Evolutionary conservation across 2,113 vertebrate species (phyloP).

Genomic region (Ibidorhyncha struthersii): DNA sequence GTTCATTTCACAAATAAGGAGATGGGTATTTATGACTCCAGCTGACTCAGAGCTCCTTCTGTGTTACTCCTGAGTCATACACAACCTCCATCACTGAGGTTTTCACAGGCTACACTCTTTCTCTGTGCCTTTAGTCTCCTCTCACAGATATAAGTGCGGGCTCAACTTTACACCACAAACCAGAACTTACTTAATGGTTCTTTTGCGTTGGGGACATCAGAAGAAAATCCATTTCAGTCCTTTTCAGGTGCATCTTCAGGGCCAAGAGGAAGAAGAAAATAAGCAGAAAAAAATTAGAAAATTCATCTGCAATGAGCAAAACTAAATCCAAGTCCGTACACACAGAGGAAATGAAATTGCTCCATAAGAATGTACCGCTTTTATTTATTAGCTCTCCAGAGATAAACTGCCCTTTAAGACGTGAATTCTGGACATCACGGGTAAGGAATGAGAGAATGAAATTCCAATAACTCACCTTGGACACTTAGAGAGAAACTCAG

Average conservation of each 20-base stretch:
- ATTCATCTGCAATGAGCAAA: not conserved
- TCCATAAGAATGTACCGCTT: not conserved
- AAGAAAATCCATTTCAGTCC: not conserved
- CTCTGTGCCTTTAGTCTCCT: not conserved
- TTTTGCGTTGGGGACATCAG: not conserved
- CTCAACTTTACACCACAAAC: not conserved
- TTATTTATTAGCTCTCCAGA: not conserved
- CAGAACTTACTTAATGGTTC: not conserved
- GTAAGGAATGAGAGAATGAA: not conserved
- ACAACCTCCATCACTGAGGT: not conserved
- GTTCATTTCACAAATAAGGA: not conserved
- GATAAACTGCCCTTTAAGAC: not conserved
- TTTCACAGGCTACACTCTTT: not conserved
- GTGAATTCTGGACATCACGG: accelerated
- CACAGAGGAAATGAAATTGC: not conserved
- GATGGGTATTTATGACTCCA: not conserved
- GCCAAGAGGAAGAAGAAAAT: not conserved
- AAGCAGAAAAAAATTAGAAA: not conserved
- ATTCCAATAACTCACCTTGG: not conserved
- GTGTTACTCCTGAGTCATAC: not conserved
- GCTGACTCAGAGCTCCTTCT: not conserved
- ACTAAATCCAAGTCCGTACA: not conserved
- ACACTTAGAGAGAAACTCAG: not conserved
- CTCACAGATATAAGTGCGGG: not conserved
- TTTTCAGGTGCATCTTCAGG: not conserved